phyloP scores from a whole-genome alignment of 1,140 invertebrate species.

The Heterodera schachtii region DNA sequence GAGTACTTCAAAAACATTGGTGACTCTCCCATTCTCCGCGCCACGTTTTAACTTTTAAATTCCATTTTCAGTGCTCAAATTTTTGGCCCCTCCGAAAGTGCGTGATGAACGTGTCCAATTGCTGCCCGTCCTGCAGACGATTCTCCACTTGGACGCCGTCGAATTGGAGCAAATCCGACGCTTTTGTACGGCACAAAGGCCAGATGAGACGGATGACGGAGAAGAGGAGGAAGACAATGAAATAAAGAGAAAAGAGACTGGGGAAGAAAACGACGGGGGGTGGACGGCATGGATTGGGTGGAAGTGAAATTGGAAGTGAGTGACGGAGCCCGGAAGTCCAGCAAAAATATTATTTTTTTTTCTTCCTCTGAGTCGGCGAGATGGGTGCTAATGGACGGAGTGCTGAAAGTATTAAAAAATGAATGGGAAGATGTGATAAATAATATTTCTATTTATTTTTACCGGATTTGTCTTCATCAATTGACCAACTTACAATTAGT shows the following conservation, averaged over 20 bases:
- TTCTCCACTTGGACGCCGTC: slow-evolving; percentile 27
- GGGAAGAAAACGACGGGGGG: neutral
- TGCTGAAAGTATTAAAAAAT: too few relatives aligned
- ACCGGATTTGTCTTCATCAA: too few relatives aligned
- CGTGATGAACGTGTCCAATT: slow-evolving; percentile 41
- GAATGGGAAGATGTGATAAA: too few relatives aligned
- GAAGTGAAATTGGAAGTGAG: neutral
- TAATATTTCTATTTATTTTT: too few relatives aligned
- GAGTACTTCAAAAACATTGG: slow-evolving; percentile 47
- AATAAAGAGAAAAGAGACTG: too few relatives aligned
- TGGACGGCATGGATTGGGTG: neutral
- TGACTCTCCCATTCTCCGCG: neutral
- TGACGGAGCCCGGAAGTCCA: too few relatives aligned
- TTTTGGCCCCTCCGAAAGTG: slow-evolving; percentile 45
- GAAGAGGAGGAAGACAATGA: too few relatives aligned
- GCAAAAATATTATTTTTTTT: too few relatives aligned
- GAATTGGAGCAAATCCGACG: slow-evolving; percentile 33
- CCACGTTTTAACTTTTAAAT: neutral
- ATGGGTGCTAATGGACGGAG: too few relatives aligned
- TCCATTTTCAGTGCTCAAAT: slow-evolving; percentile 39
- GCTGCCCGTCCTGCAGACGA: slow-evolving; percentile 42
- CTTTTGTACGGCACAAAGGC: neutral
- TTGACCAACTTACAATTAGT: too few relatives aligned
- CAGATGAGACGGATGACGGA: too few relatives aligned
- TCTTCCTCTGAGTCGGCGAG: too few relatives aligned